phyloP scores from a whole-genome alignment of 2,113 vertebrate genomes.

The Nothoprocta pentlandii region DNA sequence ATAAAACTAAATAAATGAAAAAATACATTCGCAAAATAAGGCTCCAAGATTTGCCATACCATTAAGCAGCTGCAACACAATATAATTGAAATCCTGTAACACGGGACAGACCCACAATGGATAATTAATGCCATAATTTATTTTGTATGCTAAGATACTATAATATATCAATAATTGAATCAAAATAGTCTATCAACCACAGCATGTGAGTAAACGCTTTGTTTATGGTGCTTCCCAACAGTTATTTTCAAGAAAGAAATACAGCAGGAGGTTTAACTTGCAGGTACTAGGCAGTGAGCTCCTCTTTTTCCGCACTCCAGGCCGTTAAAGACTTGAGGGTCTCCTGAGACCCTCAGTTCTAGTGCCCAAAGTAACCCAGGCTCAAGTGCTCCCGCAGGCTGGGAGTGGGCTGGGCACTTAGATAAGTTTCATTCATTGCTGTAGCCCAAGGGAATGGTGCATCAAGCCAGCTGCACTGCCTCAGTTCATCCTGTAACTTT shows the following conservation, averaged over 20 bases:
- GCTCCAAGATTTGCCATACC: background rate
- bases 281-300: slow-evolving; percentile 61
- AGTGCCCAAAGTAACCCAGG: slow-evolving; percentile 40
- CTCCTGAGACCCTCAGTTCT: slow-evolving; percentile 70
- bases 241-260: slow-evolving; percentile 55
- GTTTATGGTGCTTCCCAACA: slow-evolving; percentile 38
- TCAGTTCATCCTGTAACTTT: slow-evolving; percentile 78
- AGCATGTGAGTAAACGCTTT: slow-evolving; percentile 55
- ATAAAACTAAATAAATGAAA: slow-evolving; percentile 67
- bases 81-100: slow-evolving; percentile 3
- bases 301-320: slow-evolving; percentile 52
- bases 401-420: slow-evolving; percentile 69
- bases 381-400: background rate
- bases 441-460: slow-evolving; percentile 73
- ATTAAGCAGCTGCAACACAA: slow-evolving; percentile 23
- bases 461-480: slow-evolving; percentile 71
- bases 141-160: slow-evolving; percentile 21
- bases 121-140: slow-evolving; percentile 12
- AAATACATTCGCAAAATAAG: slow-evolving; percentile 47
- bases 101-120: background rate
- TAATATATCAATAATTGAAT: slow-evolving; percentile 49
- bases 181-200: slow-evolving; percentile 3
- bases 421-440: slow-evolving; percentile 73
- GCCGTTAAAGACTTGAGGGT: slow-evolving; percentile 53
- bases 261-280: slow-evolving; percentile 60